Evolutionary conservation across 2,113 vertebrate genomes (phyloP).

Genomic region (Podarcis muralis): DNA sequence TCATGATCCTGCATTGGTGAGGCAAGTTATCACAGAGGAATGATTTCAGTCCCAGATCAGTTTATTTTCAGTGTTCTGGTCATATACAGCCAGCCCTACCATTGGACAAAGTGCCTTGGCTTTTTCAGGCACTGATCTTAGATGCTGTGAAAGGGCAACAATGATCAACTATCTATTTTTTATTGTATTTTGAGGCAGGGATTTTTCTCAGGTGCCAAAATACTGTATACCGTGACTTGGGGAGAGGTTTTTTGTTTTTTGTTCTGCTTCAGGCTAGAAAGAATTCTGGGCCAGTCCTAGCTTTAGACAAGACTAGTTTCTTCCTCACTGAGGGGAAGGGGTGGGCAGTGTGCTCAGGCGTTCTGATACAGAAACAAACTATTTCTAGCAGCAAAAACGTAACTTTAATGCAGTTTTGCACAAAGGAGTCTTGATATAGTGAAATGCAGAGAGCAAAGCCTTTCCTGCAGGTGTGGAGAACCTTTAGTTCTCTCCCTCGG

Average conservation of each 20-base stretch:
- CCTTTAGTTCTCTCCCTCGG: too few relatives aligned
- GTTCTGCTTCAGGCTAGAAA: too few relatives aligned
- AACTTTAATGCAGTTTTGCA: not conserved
- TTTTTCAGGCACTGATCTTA: not conserved
- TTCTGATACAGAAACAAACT: not conserved
- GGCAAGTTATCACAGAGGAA: not conserved
- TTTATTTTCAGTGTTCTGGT: not conserved
- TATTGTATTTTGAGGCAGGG: not conserved
- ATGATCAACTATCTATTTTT: not conserved
- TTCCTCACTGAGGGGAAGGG: not conserved
- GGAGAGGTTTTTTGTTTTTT: too few relatives aligned
- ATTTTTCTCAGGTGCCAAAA: not conserved
- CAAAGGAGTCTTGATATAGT: not conserved
- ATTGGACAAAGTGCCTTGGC: not conserved
- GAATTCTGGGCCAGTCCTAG: too few relatives aligned
- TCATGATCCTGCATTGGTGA: not conserved
- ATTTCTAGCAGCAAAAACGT: not conserved
- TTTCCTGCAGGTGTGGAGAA: not conserved
- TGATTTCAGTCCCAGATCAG: not conserved
- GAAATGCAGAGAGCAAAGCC: not conserved
- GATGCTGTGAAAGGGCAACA: not conserved
- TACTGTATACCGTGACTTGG: not conserved
- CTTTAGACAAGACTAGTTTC: not conserved
- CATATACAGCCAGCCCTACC: too few relatives aligned
- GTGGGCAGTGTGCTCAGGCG: not conserved